Base-by-base conservation (phyloP, 2,113 vertebrate genomes). In the Hyla sarda region DNA sequence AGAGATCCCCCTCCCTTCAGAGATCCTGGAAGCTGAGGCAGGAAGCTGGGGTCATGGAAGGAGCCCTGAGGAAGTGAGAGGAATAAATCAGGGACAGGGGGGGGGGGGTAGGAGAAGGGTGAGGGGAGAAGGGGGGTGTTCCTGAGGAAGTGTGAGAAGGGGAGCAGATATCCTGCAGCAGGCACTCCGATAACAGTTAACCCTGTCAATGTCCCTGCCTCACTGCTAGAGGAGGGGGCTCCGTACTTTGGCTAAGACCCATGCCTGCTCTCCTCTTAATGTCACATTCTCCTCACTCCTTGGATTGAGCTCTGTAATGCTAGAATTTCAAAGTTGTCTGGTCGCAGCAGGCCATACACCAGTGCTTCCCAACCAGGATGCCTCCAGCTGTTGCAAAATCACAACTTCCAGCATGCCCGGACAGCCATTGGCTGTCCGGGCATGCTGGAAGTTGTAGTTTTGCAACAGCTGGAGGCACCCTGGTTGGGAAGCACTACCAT, bases 61-160 rank as follows among this genome's bases (percentile, higher is more conserved):
- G 84, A 86, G 84, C 75, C 83, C 83, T 79, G 75, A 80, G 84
- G 84, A 86, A 86, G 84, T 80, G 73, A 71, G 75, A 79, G 76
- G 56, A 77, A 86, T 86, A 80, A 86, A 86, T 86, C 76, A 80
- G 74, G 74, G 52, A 41, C 65, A n/a, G 45, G 41, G 84, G 34
- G 45, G 41, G 84, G 34, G 67, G 84, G 21, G 83, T 6, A 23
- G 62, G 30, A 52, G 75, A 34, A 54, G 84, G 83, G n/a, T 23
- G 69, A 58, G 65, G 65, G 52, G 76, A 34, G 54, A 62, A 67
- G 52, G 76, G 50, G 54, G 84, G n/a, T 72, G 84, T 86, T 86
- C 84, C 84, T 86, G 84, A 86, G 84, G 84, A 86, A 86, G 67
- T 86, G 65, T 7, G n/a, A 80, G 83, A 78, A 54, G 84, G 76